Evolutionary conservation across 2,797 vertebrate genomes (phyloP), one percentile per base, ranked within the genome.

Genomic region (Parambassis ranga): DNA sequence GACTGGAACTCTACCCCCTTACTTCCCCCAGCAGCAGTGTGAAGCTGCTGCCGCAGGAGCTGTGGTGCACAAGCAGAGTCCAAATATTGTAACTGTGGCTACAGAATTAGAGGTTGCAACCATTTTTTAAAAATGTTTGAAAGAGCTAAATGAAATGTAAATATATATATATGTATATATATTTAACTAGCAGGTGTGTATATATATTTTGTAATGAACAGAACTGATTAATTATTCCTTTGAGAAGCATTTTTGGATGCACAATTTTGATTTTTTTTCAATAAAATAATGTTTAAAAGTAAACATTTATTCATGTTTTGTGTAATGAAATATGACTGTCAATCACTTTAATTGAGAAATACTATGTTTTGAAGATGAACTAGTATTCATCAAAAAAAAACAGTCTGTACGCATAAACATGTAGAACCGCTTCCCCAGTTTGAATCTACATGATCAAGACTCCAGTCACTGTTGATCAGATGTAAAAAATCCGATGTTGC

Each of bases 21-120:
- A 73, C 67, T 50, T 65, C 36, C 42, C 71, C 37, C 79, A 85
- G 65, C 79, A 51, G 18, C 49, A 26, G 24, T 70, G 41, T 8
- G 70, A 65, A 37, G 50, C 60, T n/a, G 53, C 27, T 30, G 62
- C 31, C 22, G 82, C 61, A 59, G 79, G 70, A 38, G 71, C 81
- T 71, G 59, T 79, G 53, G 82, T 33, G 16, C 69, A 58, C 5
- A 63, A 71, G 24, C 67, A 75, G 11, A 67, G 39, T 82, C 85
- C 76, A 11, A 65, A 81, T 57, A 79, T 79, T 9, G 36, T 81
- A 60, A 90, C 85, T 9, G 59, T 85, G 14, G 48, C 87, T 30
- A 87, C 78, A 7, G 51, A 76, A 18, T 84, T 82, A 35, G 91
- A 95, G 83, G 90, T 87, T 41, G 90, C 88, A 50, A 91, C 91